These are phyloP conservation scores for Nematopogon swammerdamellus DNA, from an alignment of 2,888 invertebrate species.

Conservation along the genomic window DNA sequence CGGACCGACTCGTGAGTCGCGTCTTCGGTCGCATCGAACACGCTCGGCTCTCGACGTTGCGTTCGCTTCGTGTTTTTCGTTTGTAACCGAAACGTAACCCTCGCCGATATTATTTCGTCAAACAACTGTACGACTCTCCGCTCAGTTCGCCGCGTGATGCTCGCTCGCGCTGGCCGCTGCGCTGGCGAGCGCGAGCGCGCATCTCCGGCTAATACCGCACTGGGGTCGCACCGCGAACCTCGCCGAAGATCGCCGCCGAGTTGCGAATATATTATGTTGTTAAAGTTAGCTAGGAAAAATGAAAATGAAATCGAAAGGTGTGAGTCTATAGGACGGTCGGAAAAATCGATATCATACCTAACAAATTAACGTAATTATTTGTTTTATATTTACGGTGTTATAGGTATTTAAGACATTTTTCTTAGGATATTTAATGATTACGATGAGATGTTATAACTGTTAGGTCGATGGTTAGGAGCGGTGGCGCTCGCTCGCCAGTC, in stretches of 20 bases:
- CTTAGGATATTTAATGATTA: slow-evolving; percentile 57
- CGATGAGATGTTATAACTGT: slow-evolving; percentile 52
- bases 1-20: background rate
- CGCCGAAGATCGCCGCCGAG: slow-evolving; percentile 31
- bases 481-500: slow-evolving; percentile 16
- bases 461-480: slow-evolving; percentile 18
- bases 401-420: slow-evolving; percentile 57
- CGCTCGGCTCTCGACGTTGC: slow-evolving; percentile 15
- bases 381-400: slow-evolving; percentile 58
- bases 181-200: slow-evolving; percentile 9
- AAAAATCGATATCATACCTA: slow-evolving; percentile 54
- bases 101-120: slow-evolving; percentile 23
- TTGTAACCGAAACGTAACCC: slow-evolving; percentile 41
- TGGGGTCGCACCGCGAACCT: slow-evolving; percentile 12
- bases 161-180: slow-evolving; percentile 5
- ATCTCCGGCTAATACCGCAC: too few species aligned
- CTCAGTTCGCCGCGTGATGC: slow-evolving; percentile 8
- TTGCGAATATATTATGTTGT: slow-evolving; percentile 51
- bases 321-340: slow-evolving; percentile 52
- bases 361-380: slow-evolving; percentile 56
- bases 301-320: slow-evolving; percentile 55
- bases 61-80: slow-evolving; percentile 45
- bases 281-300: slow-evolving; percentile 56
- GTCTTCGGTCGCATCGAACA: background rate
- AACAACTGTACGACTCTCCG: slow-evolving; percentile 3